These are phyloP conservation scores for Epistrophella euchroma DNA, from an alignment of 2,888 invertebrate species.

Conservation along the genomic window DNA sequence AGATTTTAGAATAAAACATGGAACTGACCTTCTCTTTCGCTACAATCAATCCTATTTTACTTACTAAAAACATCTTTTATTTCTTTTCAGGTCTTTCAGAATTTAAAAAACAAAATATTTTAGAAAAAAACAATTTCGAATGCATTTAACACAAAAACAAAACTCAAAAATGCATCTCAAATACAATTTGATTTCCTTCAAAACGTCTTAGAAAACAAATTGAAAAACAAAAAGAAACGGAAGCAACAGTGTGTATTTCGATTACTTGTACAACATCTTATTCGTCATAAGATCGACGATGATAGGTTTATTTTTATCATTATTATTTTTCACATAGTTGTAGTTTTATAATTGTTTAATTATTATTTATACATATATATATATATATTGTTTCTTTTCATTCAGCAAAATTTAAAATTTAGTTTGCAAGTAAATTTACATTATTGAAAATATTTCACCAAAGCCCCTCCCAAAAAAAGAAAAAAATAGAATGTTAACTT, in stretches of 20 bases:
- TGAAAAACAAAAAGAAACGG: conserved; percentile 41
- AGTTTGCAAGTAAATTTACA: conserved; percentile 37
- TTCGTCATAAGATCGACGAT: conserved; percentile 63
- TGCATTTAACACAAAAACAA: conserved; percentile 43
- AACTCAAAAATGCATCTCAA: conserved; percentile 66
- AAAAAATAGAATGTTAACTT: conserved; percentile 11
- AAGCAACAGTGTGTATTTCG: conserved; percentile 57
- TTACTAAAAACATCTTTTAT: neutral
- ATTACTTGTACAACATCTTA: conserved; percentile 57
- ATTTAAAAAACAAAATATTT: conserved; percentile 37
- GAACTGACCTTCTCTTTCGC: neutral
- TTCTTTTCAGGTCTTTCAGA: conserved; percentile 61
- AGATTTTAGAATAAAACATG: conserved; percentile 23
- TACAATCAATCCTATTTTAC: neutral
- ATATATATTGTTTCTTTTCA: conserved; percentile 53
- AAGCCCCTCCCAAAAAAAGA: conserved; percentile 23
- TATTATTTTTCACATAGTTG: conserved; percentile 50
- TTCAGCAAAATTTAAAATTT: conserved; percentile 33
- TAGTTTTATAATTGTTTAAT: conserved; percentile 66
- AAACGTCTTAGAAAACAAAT: conserved; percentile 47
- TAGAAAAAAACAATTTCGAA: conserved; percentile 49
- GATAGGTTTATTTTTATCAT: conserved; percentile 46
- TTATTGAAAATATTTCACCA: conserved; percentile 3
- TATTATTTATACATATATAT: conserved; percentile 49
- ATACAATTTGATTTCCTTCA: conserved; percentile 58